These are phyloP conservation scores for Festucalex cinctus DNA, from an alignment of 2,113 vertebrate genomes.

Conservation along the genomic window DNA sequence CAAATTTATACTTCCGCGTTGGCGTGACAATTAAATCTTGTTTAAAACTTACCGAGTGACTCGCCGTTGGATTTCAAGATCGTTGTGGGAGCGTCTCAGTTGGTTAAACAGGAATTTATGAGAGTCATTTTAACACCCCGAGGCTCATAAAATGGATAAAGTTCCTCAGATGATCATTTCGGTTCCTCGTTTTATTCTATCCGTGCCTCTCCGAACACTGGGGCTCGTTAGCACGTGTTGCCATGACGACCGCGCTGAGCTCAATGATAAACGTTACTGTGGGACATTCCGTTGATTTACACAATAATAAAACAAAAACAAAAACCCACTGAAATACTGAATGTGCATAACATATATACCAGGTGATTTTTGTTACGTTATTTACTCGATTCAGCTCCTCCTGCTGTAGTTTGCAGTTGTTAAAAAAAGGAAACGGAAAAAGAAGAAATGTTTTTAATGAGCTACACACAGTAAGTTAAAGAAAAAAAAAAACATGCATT, in stretches of 20 bases:
- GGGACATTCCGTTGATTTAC: too few species aligned
- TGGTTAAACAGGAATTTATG: neutral
- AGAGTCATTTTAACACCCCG: neutral
- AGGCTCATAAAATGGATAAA: neutral
- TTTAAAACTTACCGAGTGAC: slow-evolving; percentile 3
- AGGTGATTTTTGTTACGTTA: too few species aligned
- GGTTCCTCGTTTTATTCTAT: neutral
- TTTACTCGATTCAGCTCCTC: neutral
- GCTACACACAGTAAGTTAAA: neutral
- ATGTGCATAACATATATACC: too few species aligned
- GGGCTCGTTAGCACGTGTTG: neutral
- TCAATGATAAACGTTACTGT: neutral
- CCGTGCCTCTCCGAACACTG: neutral
- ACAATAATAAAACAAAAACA: neutral
- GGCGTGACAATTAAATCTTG: neutral
- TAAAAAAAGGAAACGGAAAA: neutral
- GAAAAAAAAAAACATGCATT: neutral
- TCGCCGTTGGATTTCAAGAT: neutral
- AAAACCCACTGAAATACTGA: too few species aligned
- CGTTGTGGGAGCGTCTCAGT: neutral
- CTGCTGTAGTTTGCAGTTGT: neutral
- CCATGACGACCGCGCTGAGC: neutral
- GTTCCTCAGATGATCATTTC: neutral
- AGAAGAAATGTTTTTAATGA: neutral
- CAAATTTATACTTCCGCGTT: neutral